These are phyloP conservation scores for Cuniculus paca DNA, from an alignment of 2,797 vertebrate genomes.

Conservation along the genomic window DNA sequence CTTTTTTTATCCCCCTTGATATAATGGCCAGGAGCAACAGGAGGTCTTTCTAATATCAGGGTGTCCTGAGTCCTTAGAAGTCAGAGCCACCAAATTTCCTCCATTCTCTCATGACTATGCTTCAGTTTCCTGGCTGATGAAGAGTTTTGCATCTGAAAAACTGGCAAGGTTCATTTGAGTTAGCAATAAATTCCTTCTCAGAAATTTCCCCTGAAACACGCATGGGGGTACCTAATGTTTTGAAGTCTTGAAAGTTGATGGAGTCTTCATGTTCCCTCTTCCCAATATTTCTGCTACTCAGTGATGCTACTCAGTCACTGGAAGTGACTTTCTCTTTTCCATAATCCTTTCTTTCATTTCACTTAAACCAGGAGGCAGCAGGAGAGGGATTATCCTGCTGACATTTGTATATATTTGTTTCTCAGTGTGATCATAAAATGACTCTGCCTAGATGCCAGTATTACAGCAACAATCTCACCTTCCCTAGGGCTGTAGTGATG, in stretches of 20 bases:
- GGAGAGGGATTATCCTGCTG: neutral
- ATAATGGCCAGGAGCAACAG: neutral
- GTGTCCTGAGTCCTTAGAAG: neutral
- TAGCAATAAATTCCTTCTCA: neutral
- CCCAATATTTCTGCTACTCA: neutral
- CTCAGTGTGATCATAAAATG: neutral
- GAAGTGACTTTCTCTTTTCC: neutral
- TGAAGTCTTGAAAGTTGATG: neutral
- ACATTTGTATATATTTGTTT: neutral
- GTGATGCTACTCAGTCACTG: too few relatives aligned
- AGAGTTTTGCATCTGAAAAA: neutral
- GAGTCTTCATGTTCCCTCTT: neutral
- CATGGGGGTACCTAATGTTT: neutral
- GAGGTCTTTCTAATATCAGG: neutral
- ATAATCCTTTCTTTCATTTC: neutral
- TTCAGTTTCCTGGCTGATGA: neutral
- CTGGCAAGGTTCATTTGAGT: neutral
- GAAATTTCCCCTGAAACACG: neutral
- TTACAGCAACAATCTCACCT: neutral
- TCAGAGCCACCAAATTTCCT: neutral
- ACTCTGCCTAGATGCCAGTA: neutral
- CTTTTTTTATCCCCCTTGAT: neutral
- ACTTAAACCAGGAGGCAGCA: neutral
- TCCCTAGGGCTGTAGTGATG: neutral
- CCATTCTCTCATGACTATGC: neutral